Percentiles rank a stretch among this genome's conserved stretches.
Conservation (phyloP, 2,113 vertebrate genomes). For the Miniopterus natalensis region DNA sequence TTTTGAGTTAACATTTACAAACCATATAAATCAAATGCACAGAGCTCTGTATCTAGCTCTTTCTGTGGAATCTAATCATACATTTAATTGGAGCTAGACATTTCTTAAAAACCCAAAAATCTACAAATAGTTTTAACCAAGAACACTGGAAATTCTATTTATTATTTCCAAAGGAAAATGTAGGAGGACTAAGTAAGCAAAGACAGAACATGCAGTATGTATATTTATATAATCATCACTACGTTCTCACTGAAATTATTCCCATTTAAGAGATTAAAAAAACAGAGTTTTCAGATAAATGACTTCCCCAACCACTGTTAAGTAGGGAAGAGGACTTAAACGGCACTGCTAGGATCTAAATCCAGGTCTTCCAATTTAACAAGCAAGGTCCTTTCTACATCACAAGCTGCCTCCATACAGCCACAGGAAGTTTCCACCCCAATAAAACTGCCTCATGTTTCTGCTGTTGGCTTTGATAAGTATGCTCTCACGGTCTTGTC, state of each 20-base stretch:
- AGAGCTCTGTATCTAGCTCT: not conserved
- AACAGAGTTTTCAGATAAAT: conserved; percentile 1
- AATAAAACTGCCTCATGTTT: not conserved
- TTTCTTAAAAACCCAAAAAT: conserved; percentile 52
- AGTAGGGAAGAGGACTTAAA: not conserved
- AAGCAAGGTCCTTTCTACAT: not conserved
- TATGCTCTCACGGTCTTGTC: not conserved
- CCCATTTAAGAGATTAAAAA: conserved; percentile 18
- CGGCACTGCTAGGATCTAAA: not conserved
- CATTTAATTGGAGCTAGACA: not conserved
- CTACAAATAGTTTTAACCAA: conserved; percentile 54
- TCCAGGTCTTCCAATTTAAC: not conserved
- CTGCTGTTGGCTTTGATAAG: not conserved
- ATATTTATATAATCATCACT: not conserved
- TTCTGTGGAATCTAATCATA: conserved; percentile 36
- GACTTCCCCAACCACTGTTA: not conserved
- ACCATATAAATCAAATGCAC: conserved; percentile 31
- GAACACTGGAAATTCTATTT: conserved; percentile 27
- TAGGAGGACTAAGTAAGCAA: not conserved
- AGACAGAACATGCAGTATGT: not conserved
- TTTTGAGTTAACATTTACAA: conserved; percentile 49
- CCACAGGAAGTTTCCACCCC: not conserved
- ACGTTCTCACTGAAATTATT: not conserved
- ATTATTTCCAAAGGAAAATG: conserved; percentile 43
- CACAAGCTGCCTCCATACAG: not conserved